phyloP scores from a whole-genome alignment of 1,140 invertebrate genomes.

The Dendroctonus valens region DNA sequence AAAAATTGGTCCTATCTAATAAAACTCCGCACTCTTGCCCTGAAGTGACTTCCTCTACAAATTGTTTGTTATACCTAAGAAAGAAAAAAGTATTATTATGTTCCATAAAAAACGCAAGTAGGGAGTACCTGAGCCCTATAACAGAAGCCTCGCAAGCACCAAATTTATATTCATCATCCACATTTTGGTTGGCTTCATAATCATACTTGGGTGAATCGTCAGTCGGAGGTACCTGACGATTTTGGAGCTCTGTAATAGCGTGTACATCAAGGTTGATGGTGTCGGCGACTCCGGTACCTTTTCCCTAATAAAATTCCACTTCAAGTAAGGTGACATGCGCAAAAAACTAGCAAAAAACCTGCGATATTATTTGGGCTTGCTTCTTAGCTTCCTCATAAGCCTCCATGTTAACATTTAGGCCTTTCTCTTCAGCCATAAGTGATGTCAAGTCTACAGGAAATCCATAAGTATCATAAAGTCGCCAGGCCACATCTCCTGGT shows the following conservation, averaged over 20 bases:
- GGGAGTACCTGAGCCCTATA: constrained; percentile 62
- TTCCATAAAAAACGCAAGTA: not conserved
- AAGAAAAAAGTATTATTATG: not conserved
- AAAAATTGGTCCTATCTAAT: constrained; percentile 91
- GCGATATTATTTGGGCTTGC: constrained; percentile 83
- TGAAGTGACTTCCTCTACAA: constrained; percentile 79
- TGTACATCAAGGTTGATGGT: constrained; percentile 91
- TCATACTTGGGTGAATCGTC: constrained; percentile 92
- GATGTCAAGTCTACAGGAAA: constrained; percentile 97
- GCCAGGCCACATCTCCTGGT: constrained; percentile 95
- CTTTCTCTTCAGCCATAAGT: constrained; percentile 96
- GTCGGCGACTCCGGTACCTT: constrained; percentile 73
- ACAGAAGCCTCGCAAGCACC: constrained; percentile 63
- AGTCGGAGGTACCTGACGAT: constrained; percentile 74
- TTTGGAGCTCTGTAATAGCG: constrained; percentile 88
- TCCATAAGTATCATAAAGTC: constrained; percentile 98
- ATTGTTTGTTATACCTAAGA: constrained; percentile 67
- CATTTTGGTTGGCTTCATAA: constrained; percentile 68
- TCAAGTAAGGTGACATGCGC: not conserved
- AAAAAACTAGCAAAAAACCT: constrained; percentile 49
- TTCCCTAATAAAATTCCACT: constrained; percentile 53
- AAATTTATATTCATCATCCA: constrained; percentile 72
- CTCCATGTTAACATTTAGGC: constrained; percentile 80
- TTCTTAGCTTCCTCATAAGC: constrained; percentile 92
- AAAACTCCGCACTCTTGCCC: constrained; percentile 92